Percentiles rank a stretch among this genome's conserved stretches.
phyloP scores from a whole-genome alignment of 2,797 vertebrate species.

The Diglossa cyanea region DNA sequence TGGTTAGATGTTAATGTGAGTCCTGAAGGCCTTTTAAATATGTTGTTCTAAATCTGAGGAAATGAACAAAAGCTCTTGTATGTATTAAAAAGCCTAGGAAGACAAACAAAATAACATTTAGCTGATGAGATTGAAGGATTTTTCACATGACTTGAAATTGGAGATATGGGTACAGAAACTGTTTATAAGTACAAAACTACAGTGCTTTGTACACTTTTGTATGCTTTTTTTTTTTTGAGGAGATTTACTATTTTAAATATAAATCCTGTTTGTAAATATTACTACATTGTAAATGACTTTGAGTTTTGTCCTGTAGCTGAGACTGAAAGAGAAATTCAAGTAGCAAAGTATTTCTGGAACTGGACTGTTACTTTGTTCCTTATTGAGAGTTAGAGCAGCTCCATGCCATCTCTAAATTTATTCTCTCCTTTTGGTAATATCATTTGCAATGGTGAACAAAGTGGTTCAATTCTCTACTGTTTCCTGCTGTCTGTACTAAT shows the following conservation, averaged over 20 bases:
- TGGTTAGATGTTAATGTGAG: not conserved
- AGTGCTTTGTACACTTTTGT: not conserved
- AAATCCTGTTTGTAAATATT: not conserved
- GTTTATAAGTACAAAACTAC: not conserved
- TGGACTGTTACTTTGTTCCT: not conserved
- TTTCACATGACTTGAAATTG: not conserved
- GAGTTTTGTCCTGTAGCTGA: not conserved
- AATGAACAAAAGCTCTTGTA: not conserved
- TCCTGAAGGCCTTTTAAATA: not conserved
- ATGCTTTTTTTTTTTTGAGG: not conserved
- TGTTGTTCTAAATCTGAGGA: not conserved
- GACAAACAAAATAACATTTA: not conserved
- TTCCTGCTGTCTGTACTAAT: not conserved
- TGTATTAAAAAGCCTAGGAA: not conserved
- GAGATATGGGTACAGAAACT: not conserved
- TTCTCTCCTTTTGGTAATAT: not conserved
- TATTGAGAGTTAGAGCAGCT: not conserved
- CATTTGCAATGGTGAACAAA: not conserved
- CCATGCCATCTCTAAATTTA: not conserved
- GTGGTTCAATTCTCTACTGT: not conserved
- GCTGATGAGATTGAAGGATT: not conserved
- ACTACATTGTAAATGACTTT: not conserved
- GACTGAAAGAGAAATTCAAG: not conserved
- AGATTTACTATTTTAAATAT: not conserved
- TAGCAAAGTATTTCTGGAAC: not conserved